These are phyloP conservation scores for Hirtodrosophila cameraria DNA, from an alignment of 2,888 invertebrate genomes.

Conservation along the genomic window DNA sequence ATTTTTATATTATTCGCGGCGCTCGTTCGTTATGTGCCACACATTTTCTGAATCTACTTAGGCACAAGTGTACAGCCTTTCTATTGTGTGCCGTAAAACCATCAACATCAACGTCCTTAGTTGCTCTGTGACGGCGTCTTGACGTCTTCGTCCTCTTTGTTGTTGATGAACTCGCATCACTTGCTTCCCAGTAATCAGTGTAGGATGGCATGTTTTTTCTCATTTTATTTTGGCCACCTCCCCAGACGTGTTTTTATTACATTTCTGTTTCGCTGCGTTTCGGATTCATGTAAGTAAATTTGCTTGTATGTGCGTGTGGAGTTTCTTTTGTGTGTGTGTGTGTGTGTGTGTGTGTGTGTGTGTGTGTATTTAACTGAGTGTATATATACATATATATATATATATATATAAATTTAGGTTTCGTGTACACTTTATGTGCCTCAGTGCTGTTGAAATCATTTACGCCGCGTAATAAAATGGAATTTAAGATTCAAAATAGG, in stretches of 20 bases:
- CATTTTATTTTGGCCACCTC: conserved; percentile 7
- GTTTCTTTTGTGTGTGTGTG: conserved; percentile 5
- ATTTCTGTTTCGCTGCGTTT: conserved; percentile 57
- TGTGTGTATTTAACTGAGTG: conserved; percentile 18
- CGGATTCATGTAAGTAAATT: conserved; percentile 39
- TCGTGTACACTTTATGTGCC: conserved; percentile 39
- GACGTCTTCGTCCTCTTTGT: conserved; percentile 16
- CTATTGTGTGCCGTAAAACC: conserved; percentile 20
- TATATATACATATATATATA: too few relatives aligned
- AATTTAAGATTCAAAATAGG: conserved; percentile 13
- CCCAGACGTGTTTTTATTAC: conserved; percentile 61
- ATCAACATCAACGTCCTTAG: conserved; percentile 37
- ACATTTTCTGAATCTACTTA: not conserved
- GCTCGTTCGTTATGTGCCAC: not conserved
- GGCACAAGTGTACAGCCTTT: not conserved
- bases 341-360: not conserved
- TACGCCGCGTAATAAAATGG: conserved; percentile 20
- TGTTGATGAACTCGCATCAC: conserved; percentile 52
- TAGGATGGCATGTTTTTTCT: conserved; percentile 45
- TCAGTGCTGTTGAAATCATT: conserved; percentile 52
- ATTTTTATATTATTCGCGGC: conserved; percentile 4
- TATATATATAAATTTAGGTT: conserved; percentile 35
- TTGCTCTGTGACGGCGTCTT: conserved; percentile 25
- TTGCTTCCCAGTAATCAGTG: conserved; percentile 60
- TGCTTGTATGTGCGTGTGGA: conserved; percentile 9